phyloP scores from a whole-genome alignment of 2,888 invertebrate genomes.

The Hipparchia sbordonii region DNA sequence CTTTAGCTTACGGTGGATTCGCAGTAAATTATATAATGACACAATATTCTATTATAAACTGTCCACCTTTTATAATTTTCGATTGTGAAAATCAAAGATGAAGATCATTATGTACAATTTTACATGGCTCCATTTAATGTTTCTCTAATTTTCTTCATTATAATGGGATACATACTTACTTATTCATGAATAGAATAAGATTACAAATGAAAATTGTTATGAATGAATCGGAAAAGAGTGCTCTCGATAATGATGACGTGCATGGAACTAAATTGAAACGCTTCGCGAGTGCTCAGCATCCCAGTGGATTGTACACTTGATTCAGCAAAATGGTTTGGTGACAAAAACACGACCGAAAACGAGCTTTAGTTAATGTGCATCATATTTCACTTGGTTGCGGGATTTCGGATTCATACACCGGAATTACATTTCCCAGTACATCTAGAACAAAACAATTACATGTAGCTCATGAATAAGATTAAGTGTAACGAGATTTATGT shows the following conservation, averaged over 20 bases:
- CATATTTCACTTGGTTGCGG: constrained; percentile 72
- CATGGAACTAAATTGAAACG: constrained; percentile 26
- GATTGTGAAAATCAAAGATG: too few species aligned
- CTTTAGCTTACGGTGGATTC: too few species aligned
- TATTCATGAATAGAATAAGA: not conserved
- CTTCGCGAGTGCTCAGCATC: constrained; percentile 21
- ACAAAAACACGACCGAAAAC: constrained; percentile 72
- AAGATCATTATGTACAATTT: too few species aligned
- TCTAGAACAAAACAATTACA: constrained; percentile 27
- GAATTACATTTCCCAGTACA: constrained; percentile 38
- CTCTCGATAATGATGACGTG: constrained; percentile 12
- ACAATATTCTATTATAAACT: too few species aligned
- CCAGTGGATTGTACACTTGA: constrained; percentile 51
- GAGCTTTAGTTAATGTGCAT: constrained; percentile 73
- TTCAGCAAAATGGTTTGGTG: constrained; percentile 58
- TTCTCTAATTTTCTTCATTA: not conserved
- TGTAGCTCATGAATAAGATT: constrained; percentile 9
- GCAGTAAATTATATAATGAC: too few species aligned
- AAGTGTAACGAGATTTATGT: constrained; percentile 1
- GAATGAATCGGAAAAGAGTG: not conserved
- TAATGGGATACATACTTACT: not conserved
- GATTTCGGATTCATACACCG: constrained; percentile 56
- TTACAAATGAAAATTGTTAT: constrained; percentile 9
- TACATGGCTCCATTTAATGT: not conserved
- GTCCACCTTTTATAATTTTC: too few species aligned